Conservation (phyloP, 2,113 vertebrate species). For the Chaetura pelagica region DNA sequence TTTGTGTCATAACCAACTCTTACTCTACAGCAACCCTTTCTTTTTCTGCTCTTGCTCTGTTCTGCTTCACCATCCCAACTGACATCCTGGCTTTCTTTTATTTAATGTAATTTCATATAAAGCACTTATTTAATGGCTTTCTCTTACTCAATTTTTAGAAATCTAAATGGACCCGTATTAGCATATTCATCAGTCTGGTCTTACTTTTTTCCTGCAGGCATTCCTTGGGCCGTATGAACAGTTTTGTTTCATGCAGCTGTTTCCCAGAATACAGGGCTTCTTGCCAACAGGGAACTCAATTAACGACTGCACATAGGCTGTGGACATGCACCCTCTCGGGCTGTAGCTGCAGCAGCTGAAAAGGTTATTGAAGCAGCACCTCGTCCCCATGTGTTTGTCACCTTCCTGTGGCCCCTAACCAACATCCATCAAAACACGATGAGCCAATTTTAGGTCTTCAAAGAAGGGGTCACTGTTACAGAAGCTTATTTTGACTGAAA, state of each 20-base stretch:
- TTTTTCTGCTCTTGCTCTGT: neutral
- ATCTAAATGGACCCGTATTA: neutral
- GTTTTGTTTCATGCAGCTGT: neutral
- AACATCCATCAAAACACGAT: neutral
- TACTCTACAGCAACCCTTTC: neutral
- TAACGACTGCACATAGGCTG: neutral
- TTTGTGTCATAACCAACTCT: slow-evolving; percentile 30
- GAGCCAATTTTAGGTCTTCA: neutral
- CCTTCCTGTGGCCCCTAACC: neutral
- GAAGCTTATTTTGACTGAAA: slow-evolving; percentile 4
- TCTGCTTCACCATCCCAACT: neutral
- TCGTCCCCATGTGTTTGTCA: rapidly evolving
- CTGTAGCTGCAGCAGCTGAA: neutral
- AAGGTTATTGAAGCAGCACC: neutral
- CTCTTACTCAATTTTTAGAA: neutral
- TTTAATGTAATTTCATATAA: neutral
- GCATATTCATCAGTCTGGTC: neutral
- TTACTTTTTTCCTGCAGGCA: neutral
- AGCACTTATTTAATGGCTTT: neutral
- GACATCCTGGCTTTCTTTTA: neutral
- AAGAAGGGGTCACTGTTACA: neutral
- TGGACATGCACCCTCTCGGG: rapidly evolving
- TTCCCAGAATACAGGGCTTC: neutral
- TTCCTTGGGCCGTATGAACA: neutral
- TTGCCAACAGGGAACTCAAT: neutral